Evolutionary conservation across 2,888 invertebrate species (phyloP).

Genomic region (Agrilus biguttatus): DNA sequence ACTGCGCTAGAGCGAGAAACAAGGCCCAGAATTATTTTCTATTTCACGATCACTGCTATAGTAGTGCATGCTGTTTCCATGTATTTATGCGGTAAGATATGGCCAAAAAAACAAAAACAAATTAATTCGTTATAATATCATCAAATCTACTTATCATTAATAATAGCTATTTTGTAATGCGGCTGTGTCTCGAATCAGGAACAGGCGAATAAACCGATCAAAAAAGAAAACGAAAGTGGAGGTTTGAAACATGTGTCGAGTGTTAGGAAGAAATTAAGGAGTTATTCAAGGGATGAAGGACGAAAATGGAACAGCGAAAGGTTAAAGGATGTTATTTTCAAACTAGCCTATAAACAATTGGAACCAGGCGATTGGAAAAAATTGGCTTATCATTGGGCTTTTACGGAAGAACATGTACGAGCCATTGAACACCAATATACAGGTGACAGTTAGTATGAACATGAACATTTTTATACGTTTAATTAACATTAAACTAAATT

Average conservation of each 20-base stretch:
- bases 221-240: conserved; percentile 10
- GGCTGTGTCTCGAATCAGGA: conserved; percentile 16
- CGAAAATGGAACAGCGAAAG: conserved; percentile 25
- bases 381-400: conserved; percentile 50
- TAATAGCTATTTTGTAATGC: conserved; percentile 5
- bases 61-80: too few relatives aligned
- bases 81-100: too few relatives aligned
- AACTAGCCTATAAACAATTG: conserved; percentile 44
- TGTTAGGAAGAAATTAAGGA: conserved; percentile 18
- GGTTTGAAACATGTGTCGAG: conserved; percentile 21
- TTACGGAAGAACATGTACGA: conserved; percentile 51
- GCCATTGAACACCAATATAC: conserved; percentile 59
- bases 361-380: conserved; percentile 49
- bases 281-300: conserved; percentile 15
- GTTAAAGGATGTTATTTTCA: conserved; percentile 35
- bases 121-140: too few relatives aligned
- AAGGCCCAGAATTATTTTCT: too few relatives aligned
- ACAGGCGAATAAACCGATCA: conserved; percentile 7
- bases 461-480: too few relatives aligned
- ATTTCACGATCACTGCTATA: too few relatives aligned
- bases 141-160: too few relatives aligned
- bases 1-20: too few relatives aligned
- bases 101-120: too few relatives aligned
- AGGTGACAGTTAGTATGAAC: conserved; percentile 28
- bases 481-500: neutral